Evolutionary conservation across 2,888 invertebrate species (phyloP).

Genomic region (Tipula confusa): DNA sequence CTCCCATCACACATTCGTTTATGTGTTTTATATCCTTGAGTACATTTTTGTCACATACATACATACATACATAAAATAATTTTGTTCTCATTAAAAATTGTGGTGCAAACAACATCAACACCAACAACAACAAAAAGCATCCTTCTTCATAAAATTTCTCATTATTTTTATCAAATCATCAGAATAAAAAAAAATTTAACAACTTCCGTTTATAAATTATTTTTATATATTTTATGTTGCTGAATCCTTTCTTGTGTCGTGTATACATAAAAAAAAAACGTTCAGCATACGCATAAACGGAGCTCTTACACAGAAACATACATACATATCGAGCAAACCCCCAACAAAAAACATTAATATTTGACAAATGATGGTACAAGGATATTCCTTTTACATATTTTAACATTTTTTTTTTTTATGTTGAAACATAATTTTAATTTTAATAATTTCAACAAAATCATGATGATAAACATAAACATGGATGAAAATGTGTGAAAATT

Average conservation of each 20-base stretch:
- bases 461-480: conserved; percentile 25
- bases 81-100: neutral
- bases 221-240: neutral
- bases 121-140: neutral
- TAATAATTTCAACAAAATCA: conserved; percentile 3
- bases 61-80: too few species aligned
- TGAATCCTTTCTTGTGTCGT: neutral
- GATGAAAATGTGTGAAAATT: conserved; percentile 3
- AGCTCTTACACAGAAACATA: neutral
- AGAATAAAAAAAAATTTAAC: neutral
- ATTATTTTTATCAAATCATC: conserved; percentile 25
- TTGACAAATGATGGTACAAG: conserved; percentile 12
- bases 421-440: conserved; percentile 12
- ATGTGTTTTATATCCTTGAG: neutral
- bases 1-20: neutral
- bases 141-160: neutral
- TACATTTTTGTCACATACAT: neutral
- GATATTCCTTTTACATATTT: conserved; percentile 12
- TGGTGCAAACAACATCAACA: neutral
- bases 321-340: neutral
- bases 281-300: neutral
- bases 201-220: conserved; percentile 12
- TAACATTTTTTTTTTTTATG: neutral
- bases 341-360: conserved; percentile 14
- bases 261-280: too few species aligned